phyloP scores from a whole-genome alignment of 2,888 invertebrate species.

The Andrena minutula region DNA sequence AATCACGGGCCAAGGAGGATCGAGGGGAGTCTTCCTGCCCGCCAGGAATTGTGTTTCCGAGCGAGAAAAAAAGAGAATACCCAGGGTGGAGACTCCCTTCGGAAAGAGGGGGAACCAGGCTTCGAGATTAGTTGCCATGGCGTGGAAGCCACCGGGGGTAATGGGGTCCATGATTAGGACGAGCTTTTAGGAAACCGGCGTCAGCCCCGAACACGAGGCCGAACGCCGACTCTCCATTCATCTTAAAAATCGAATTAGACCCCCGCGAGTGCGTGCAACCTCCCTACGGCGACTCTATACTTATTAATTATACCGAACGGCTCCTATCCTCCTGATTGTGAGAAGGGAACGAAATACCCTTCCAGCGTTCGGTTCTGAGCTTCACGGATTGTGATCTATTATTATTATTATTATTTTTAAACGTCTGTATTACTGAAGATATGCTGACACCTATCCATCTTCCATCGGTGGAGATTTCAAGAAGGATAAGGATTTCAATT shows the following conservation, averaged over 20 bases:
- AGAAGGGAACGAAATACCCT: background rate
- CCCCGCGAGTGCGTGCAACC: constrained; percentile 14
- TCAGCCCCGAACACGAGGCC: constrained; percentile 11
- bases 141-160: constrained; percentile 38
- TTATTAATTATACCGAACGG: constrained; percentile 35
- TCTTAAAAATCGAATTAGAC: constrained; percentile 61
- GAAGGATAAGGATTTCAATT: too few relatives aligned
- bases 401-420: too few relatives aligned
- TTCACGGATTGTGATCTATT: too few relatives aligned
- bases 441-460: too few relatives aligned
- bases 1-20: background rate
- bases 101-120: background rate
- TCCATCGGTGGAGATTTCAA: too few relatives aligned
- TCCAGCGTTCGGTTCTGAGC: background rate
- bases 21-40: background rate
- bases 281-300: constrained; percentile 14
- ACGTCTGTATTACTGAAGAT: too few relatives aligned
- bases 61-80: background rate
- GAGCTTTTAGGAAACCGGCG: constrained; percentile 55
- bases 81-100: background rate
- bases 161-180: constrained; percentile 57
- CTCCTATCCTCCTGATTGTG: background rate
- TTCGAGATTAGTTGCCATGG: constrained; percentile 66
- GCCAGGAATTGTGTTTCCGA: background rate
- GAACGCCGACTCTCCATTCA: constrained; percentile 38